Evolutionary conservation across 2,888 invertebrate species (phyloP), one percentile per base, ranked within the genome.

Genomic region (Drosophila borborema): DNA sequence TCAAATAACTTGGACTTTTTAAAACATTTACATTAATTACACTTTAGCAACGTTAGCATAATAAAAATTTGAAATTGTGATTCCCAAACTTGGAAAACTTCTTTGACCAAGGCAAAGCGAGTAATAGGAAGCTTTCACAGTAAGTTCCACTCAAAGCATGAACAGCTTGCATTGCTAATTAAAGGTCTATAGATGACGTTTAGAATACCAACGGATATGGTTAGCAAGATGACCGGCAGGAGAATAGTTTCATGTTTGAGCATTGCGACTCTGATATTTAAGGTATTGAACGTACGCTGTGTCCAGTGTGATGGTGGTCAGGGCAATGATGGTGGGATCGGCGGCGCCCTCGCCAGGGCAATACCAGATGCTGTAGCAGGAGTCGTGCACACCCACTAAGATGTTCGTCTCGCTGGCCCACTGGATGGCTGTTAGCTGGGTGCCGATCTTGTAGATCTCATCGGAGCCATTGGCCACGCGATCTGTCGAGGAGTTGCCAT

Each of bases 281-380:
- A 16, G 41, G 0, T 65, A 12, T 41, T 12, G 8, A 34, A 68
- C 60, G 31, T 48, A 93, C 93, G 94, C 92, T 2, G 94, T 94
- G 82, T 94, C 94, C 69, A 94, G 92, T 14, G 94, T 94, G 40
- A 94, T 86, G 2, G 94, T 94, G 41, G 96, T 95, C 61, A 95
- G 92, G 16, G 95, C 94, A 23, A 97, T 94, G 41, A 97, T 93
- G 6, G 95, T 95, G 60, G 95, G 95, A 94, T 96, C 97, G 61
- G 95, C 95, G 80, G 95, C 96, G 0, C 96, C 95, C 54, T 96
- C 95, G 59, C 94, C 95, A 0, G 97, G 97, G 87, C 96, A 97
- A 80, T 96, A 96, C 96, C 97, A 98, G 36, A 98, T 95, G 36
- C 96, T 95, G 56, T 98, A 94, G 84, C 96, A 96, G 0, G 96